Percentiles rank a stretch among this genome's conserved stretches.
phyloP scores from a whole-genome alignment of 2,888 invertebrate genomes.

The Nephrotoma appendiculata region DNA sequence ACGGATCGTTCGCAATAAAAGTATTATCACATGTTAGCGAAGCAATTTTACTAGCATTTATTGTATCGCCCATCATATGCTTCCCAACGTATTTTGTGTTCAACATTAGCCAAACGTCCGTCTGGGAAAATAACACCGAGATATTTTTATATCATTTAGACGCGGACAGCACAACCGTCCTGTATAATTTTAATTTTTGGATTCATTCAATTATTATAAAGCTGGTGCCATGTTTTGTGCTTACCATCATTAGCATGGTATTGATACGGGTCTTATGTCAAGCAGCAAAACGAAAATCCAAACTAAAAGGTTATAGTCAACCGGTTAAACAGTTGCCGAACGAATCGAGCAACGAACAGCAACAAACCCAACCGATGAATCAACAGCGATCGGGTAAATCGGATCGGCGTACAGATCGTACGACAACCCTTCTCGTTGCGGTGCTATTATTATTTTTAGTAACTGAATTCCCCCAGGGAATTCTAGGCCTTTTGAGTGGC shows the following conservation, averaged over 20 bases:
- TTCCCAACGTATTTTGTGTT: conserved; percentile 70
- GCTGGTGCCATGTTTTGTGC: conserved; percentile 54
- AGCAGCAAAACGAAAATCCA: conserved; percentile 59
- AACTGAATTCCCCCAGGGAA: conserved; percentile 78
- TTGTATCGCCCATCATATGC: conserved; percentile 65
- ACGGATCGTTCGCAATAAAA: conserved; percentile 58
- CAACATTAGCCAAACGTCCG: conserved; percentile 31
- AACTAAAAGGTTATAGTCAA: conserved; percentile 45
- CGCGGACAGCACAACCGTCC: conserved; percentile 21
- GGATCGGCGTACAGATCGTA: conserved; percentile 68
- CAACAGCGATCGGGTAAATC: conserved; percentile 32
- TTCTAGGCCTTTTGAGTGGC: conserved; percentile 55
- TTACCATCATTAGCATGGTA: conserved; percentile 52
- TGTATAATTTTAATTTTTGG: conserved; percentile 51
- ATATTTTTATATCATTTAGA: conserved; percentile 25
- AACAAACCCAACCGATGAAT: not conserved
- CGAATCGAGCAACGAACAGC: not conserved
- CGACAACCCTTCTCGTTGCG: conserved; percentile 78
- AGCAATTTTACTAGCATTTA: conserved; percentile 60
- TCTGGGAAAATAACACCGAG: conserved; percentile 16
- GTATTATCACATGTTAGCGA: conserved; percentile 60
- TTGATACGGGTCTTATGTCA: conserved; percentile 52
- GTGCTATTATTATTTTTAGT: conserved; percentile 72
- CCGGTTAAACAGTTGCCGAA: conserved; percentile 16
- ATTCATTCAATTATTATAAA: conserved; percentile 62